Percentiles rank a stretch among this genome's conserved stretches.
Conservation (phyloP, 2,888 invertebrate genomes). For the Atethmia centrago region DNA sequence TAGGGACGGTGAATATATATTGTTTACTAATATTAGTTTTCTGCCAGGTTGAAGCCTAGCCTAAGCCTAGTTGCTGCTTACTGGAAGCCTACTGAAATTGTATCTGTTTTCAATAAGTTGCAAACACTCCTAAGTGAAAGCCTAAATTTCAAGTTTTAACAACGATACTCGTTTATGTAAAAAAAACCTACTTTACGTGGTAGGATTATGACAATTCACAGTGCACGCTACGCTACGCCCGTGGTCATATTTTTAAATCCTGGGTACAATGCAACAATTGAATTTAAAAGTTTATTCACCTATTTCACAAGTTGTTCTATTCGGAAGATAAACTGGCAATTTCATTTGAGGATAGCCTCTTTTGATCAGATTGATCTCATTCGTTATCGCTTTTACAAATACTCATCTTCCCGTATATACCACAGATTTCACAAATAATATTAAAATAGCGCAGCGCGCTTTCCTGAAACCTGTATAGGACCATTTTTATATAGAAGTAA, state of each 20-base stretch:
- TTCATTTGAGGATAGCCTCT: not conserved
- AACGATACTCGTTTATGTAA: not conserved
- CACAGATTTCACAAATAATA: not conserved
- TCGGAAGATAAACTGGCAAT: no score
- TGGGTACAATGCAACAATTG: constrained; percentile 17
- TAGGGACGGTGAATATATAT: constrained; percentile 18
- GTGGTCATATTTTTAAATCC: constrained; percentile 46
- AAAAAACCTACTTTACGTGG: constrained; percentile 18
- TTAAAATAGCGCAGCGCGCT: not conserved
- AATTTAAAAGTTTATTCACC: constrained; percentile 12
- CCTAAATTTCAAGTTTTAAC: constrained; percentile 39
- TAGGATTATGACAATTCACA: constrained; percentile 41
- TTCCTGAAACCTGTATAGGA: not conserved
- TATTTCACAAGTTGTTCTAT: not conserved
- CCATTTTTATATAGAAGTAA: not conserved
- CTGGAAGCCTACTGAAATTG: constrained; percentile 19
- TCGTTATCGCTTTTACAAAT: not conserved
- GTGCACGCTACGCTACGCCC: constrained; percentile 24
- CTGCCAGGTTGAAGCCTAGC: no score
- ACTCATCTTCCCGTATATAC: not conserved
- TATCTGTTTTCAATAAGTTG: constrained; percentile 32
- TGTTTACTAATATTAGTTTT: constrained; percentile 16
- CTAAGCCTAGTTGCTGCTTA: no score
- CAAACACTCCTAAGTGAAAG: constrained; percentile 13
- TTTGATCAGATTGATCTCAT: not conserved